Base-by-base conservation (phyloP, 2,888 invertebrate species). In the Melinaea menophilus region DNA sequence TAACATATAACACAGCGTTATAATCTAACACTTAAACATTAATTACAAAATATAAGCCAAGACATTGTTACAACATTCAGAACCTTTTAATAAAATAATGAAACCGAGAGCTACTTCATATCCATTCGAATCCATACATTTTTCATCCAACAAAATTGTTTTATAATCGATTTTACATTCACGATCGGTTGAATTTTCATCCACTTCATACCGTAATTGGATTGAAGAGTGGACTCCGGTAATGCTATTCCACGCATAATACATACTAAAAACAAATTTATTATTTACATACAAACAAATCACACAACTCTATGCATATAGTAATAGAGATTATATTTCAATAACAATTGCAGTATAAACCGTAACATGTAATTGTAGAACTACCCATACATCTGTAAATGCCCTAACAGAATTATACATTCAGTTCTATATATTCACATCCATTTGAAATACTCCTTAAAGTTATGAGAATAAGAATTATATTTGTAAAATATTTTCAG, bases 111-210 rank as follows among this genome's bases (percentile, higher is more conserved):
- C 51, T 51, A 51, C 51, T 51, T 31, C 31, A 51, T 48, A 48
- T 51, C n/a, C 55, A 60, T 35, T 66, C 61, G 61, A 65, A 62
- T 41, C 41, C 41, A 41, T 41, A 3, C 9, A 41, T 41, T 70
- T 70, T 67, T 65, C 61, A 69, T 63, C 57, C 61, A 69, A 75
- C 75, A 72, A 75, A 78, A 78, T 79, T 78, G 79, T 76, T 73
- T 73, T 73, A 79, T 82, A 83, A 84, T 84, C 81, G 80, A 81
- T 78, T 85, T 77, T 72, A 80, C 76, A 78, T 81, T 79, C 79
- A 74, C 80, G 79, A 79, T 79, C 76, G 76, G 79, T 76, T 82
- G 82, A 85, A 86, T 86, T 85, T 86, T 86, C 85, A 84, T 81
- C 78, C 78, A 79, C 81, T 84, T 80, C 78, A 79, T 72, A 76